Conservation (phyloP, 2,888 invertebrate species). For the Caenorhabditis sp. region DNA sequence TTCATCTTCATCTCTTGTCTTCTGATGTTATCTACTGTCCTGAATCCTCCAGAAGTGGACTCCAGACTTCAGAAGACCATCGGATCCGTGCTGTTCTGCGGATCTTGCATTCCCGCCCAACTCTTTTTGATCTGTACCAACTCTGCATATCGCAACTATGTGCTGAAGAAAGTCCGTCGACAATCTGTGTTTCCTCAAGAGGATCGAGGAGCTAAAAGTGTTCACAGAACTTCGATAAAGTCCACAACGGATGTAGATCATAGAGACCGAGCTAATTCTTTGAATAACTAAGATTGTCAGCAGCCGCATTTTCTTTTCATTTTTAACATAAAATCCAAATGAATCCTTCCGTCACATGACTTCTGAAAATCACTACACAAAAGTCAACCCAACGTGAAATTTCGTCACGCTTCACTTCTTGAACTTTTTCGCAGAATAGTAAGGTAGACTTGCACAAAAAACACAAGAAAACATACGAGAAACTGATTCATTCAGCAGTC, state of each 20-base stretch:
- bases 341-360: background rate
- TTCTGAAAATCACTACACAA: background rate
- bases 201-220: background rate
- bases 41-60: background rate
- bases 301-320: too few relatives aligned
- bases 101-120: background rate
- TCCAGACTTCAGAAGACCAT: background rate
- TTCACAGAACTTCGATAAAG: background rate
- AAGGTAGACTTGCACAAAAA: constrained; percentile 1
- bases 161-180: background rate
- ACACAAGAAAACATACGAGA: background rate
- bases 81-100: background rate
- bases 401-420: background rate
- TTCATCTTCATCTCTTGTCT: background rate
- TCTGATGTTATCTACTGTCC: background rate
- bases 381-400: too few relatives aligned
- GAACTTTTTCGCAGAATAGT: background rate
- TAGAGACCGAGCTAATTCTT: too few relatives aligned
- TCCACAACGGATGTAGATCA: background rate
- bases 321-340: too few relatives aligned
- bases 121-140: background rate
- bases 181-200: background rate
- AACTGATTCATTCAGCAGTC: constrained; percentile 4
- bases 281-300: too few relatives aligned
- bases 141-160: background rate